Evolutionary conservation across 53 echinoderm and acorn worm species (phyloP).

Genomic region (Antedon mediterranea): DNA sequence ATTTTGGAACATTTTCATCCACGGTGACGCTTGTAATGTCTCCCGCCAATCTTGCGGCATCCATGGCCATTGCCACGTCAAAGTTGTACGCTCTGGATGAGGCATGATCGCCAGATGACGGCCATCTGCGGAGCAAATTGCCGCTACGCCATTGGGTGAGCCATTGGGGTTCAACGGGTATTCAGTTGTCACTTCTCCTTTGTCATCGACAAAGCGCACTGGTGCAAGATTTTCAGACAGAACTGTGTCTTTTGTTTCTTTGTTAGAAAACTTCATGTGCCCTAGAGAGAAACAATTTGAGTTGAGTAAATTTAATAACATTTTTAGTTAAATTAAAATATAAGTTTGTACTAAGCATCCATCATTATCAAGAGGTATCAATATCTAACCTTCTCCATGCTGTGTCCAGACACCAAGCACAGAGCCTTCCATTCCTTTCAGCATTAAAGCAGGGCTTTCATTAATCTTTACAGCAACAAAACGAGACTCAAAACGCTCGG

Average conservation of each 20-base stretch:
- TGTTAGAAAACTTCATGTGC: constrained; percentile 70
- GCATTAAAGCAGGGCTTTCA: constrained; percentile 58
- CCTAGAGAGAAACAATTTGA: too few relatives aligned
- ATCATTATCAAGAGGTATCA: too few relatives aligned
- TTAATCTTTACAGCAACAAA: constrained; percentile 66
- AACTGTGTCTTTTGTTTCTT: constrained; percentile 27
- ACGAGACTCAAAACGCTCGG: constrained; percentile 81
- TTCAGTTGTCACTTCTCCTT: constrained; percentile 56
- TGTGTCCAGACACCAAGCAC: constrained; percentile 83
- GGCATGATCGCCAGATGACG: constrained; percentile 96
- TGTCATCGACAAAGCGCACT: constrained; percentile 65
- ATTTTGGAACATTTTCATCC: constrained; percentile 92
- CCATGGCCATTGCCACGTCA: constrained; percentile 97
- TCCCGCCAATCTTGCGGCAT: constrained; percentile 64
- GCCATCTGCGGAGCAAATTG: constrained; percentile 74
- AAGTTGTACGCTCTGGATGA: constrained; percentile 81
- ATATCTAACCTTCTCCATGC: constrained; percentile 76
- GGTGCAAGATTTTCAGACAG: constrained; percentile 34
- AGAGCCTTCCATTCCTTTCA: constrained; percentile 84
- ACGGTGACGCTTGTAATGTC: constrained; percentile 63
- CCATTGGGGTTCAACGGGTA: constrained; percentile 97
- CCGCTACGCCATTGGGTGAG: constrained; percentile 76
- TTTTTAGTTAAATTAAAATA: too few relatives aligned
- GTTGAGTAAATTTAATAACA: too few relatives aligned
- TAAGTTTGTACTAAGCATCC: too few relatives aligned